These are phyloP conservation scores for Tricholaema leucomelas DNA, from an alignment of 2,113 vertebrate genomes.

Conservation along the genomic window DNA sequence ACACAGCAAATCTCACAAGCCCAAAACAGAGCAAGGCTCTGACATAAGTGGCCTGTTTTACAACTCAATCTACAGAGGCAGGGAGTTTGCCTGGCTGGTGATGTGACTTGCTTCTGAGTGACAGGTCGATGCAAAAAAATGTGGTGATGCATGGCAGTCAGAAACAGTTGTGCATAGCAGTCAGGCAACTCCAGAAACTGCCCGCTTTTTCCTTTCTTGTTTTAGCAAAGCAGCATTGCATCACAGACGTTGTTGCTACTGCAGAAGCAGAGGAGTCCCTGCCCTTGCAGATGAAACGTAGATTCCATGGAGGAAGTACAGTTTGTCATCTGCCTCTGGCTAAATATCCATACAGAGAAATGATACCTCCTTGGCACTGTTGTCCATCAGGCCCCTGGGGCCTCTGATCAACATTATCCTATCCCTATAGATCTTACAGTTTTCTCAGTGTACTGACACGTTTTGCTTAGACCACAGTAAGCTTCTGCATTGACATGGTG, in stretches of 20 bases:
- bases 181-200: background rate
- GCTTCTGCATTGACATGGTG: background rate
- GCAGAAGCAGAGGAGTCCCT: background rate
- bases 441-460: background rate
- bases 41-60: background rate
- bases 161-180: background rate
- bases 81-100: background rate
- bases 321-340: background rate
- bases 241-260: background rate
- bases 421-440: accelerated
- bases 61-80: background rate
- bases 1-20: background rate
- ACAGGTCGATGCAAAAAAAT: background rate
- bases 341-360: background rate
- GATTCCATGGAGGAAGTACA: background rate
- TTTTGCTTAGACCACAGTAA: background rate
- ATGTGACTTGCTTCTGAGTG: background rate
- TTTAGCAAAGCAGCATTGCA: background rate
- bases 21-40: background rate
- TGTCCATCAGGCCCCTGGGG: background rate
- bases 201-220: background rate
- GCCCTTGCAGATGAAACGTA: background rate
- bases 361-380: background rate
- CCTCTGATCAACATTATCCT: background rate
- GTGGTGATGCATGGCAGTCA: background rate